Percentiles rank a stretch among this genome's conserved stretches.
These are phyloP conservation scores for Cremastinae sp. DNA, from an alignment of 2,888 invertebrate genomes.

Conservation along the genomic window DNA sequence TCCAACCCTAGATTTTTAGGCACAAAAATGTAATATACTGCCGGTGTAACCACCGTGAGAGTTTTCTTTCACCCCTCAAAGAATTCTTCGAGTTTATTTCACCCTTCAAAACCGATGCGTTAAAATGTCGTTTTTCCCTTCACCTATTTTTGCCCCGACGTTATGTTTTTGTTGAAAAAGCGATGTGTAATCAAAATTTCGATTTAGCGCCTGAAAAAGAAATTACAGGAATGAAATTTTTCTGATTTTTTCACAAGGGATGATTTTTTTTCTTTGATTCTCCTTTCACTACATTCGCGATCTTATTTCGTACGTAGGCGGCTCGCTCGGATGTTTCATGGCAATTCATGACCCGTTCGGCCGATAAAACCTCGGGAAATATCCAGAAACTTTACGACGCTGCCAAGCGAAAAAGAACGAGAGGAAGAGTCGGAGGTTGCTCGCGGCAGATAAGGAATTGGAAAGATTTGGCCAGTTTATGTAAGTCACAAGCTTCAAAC, in stretches of 20 bases:
- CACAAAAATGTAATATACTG: background rate
- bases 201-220: too few relatives aligned
- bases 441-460: constrained; percentile 30
- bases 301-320: constrained; percentile 9
- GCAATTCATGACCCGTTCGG: constrained; percentile 54
- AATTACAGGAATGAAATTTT: too few relatives aligned
- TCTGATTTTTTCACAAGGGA: too few relatives aligned
- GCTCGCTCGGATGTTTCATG: constrained; percentile 31
- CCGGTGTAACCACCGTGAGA: constrained; percentile 6
- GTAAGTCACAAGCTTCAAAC: constrained; percentile 12
- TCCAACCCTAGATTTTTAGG: background rate
- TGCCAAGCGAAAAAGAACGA: constrained; percentile 6
- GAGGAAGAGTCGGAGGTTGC: background rate
- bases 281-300: background rate
- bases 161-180: background rate
- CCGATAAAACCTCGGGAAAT: constrained; percentile 57
- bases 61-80: background rate
- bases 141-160: background rate
- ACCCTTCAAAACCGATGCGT: background rate
- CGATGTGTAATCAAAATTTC: too few relatives aligned
- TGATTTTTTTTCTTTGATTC: background rate
- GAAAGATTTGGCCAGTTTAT: constrained; percentile 25
- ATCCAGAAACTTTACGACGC: constrained; percentile 57
- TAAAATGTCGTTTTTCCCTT: background rate
- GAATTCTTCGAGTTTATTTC: background rate